phyloP scores from a whole-genome alignment of 2,888 invertebrate species.

The Dynastes hyllus region DNA sequence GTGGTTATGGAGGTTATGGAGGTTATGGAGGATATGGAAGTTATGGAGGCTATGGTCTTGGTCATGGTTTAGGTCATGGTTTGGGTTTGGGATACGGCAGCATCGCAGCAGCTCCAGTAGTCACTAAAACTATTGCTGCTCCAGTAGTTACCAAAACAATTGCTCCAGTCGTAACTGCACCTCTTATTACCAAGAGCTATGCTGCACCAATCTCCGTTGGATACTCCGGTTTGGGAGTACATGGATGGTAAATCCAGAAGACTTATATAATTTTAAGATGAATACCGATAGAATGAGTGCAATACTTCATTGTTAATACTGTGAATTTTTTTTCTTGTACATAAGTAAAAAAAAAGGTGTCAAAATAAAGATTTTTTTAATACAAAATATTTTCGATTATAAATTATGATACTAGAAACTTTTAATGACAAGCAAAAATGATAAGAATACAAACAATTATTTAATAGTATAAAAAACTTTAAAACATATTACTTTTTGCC shows the following conservation, averaged over 20 bases:
- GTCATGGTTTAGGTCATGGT: conserved; percentile 27
- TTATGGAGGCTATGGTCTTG: conserved; percentile 9
- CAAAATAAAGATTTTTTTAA: background rate
- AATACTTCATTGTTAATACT: conserved; percentile 11
- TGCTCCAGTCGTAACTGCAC: conserved; percentile 36
- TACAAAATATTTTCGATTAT: background rate
- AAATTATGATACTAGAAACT: no score
- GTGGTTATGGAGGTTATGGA: conserved; percentile 16
- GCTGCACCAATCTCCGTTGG: conserved; percentile 40
- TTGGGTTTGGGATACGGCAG: conserved; percentile 20
- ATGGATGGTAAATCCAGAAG: conserved; percentile 34
- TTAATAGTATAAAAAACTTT: no score
- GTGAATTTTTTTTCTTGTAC: conserved; percentile 30
- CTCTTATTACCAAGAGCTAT: conserved; percentile 22
- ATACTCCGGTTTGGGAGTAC: conserved; percentile 38
- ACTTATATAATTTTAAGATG: no score
- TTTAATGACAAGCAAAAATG: no score
- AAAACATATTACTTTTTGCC: background rate
- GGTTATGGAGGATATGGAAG: background rate
- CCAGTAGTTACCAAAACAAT: conserved; percentile 39
- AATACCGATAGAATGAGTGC: conserved; percentile 29
- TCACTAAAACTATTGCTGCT: conserved; percentile 32
- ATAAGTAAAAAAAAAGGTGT: conserved; percentile 24
- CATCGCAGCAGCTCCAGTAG: conserved; percentile 17
- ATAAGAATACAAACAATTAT: no score